Percentiles rank a stretch among this genome's conserved stretches.
These are phyloP conservation scores for Lepus townsendii DNA, from an alignment of 2,797 vertebrate genomes.

Conservation along the genomic window DNA sequence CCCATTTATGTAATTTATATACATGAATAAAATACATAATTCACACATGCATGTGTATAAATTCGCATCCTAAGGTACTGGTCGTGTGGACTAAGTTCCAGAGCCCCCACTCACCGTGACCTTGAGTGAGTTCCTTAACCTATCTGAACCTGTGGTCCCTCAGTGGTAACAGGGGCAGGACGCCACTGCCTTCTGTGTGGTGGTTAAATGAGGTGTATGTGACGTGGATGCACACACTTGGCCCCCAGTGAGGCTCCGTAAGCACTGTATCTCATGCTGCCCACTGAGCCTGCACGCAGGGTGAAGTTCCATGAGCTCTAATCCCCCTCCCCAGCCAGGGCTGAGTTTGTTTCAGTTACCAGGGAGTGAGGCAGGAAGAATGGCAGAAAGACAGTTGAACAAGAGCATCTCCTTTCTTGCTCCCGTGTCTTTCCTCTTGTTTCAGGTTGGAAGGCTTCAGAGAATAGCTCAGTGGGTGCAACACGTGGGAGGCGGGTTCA, in stretches of 20 bases:
- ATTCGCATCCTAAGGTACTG: background rate
- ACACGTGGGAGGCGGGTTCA: background rate
- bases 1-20: no score
- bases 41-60: no score
- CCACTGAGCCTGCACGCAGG: background rate
- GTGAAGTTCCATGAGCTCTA: background rate
- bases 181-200: background rate
- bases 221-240: background rate
- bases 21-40: no score
- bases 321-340: background rate
- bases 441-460: background rate
- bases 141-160: background rate
- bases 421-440: constrained; percentile 20
- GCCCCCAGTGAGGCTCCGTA: background rate
- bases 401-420: background rate
- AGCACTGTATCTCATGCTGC: background rate
- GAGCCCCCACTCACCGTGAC: background rate
- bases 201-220: background rate
- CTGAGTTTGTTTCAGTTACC: background rate
- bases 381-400: background rate
- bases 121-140: background rate
- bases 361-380: background rate
- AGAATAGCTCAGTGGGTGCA: background rate
- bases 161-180: background rate
- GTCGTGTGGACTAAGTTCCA: background rate